Evolutionary conservation across 2,888 invertebrate species (phyloP).

Genomic region (Periphyllus acericola): DNA sequence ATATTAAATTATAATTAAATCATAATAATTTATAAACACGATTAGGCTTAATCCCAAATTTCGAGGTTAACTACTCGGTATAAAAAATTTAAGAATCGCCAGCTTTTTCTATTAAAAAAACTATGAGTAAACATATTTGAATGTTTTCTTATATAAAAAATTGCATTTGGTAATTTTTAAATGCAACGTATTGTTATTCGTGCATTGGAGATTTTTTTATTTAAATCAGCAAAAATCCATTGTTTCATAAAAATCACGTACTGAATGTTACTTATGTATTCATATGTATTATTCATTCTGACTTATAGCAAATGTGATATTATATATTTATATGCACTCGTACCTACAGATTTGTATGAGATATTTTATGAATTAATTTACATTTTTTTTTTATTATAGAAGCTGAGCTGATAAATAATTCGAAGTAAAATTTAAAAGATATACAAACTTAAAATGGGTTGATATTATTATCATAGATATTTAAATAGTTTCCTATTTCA

Average conservation of each 20-base stretch:
- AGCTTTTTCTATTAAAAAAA: constrained; percentile 2
- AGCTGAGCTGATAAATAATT: background rate
- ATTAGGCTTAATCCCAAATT: constrained; percentile 49
- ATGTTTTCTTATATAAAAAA: background rate
- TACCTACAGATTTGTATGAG: no score
- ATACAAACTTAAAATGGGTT: background rate
- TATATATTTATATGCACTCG: background rate
- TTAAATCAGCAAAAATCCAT: background rate
- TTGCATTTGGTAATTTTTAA: background rate
- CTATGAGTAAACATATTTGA: background rate
- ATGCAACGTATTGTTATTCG: background rate
- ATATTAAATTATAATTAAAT: background rate
- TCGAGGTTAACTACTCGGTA: constrained; percentile 52
- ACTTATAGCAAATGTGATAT: background rate
- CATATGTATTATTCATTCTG: background rate
- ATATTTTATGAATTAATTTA: background rate
- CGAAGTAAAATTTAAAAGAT: background rate
- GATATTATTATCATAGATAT: background rate
- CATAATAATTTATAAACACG: background rate
- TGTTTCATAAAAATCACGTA: background rate
- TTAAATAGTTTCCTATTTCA: background rate
- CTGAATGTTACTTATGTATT: background rate
- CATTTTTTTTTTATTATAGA: background rate
- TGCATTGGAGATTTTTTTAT: background rate
- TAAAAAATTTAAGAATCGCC: background rate